Percentiles rank a stretch among this genome's conserved stretches.
These are phyloP conservation scores for Glaucopsyche alexis DNA, from an alignment of 2,888 invertebrate genomes.

Conservation along the genomic window DNA sequence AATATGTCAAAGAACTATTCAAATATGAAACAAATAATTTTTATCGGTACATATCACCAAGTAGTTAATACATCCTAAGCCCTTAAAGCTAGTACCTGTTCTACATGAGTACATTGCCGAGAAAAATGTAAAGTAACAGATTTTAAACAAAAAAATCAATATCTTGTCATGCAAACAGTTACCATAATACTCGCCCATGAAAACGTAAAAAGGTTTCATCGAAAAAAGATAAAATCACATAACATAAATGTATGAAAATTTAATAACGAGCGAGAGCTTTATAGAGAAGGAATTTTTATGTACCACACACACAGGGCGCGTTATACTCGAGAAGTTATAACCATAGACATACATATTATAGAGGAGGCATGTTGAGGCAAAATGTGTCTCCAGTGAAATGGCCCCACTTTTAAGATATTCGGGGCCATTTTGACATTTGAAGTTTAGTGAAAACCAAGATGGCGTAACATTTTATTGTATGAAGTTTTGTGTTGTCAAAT, in stretches of 20 bases:
- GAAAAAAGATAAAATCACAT: slow-evolving; percentile 29
- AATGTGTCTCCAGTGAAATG: too few relatives aligned
- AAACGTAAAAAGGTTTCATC: slow-evolving; percentile 20
- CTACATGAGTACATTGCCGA: neutral
- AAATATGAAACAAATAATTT: too few relatives aligned
- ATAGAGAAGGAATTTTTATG: slow-evolving; percentile 26
- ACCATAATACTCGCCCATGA: slow-evolving; percentile 21
- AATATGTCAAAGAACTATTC: too few relatives aligned
- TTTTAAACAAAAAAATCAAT: slow-evolving; percentile 10
- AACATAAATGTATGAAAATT: slow-evolving; percentile 29
- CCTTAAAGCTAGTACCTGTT: neutral
- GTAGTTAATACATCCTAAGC: neutral
- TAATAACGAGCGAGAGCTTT: slow-evolving; percentile 24
- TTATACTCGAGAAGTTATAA: neutral
- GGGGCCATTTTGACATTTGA: too few relatives aligned
- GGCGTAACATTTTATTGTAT: too few relatives aligned
- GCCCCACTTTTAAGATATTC: too few relatives aligned
- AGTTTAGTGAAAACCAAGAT: too few relatives aligned
- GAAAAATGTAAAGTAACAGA: neutral
- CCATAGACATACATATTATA: too few relatives aligned
- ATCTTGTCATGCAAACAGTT: slow-evolving; percentile 16
- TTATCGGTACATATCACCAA: too few relatives aligned
- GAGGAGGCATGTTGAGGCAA: too few relatives aligned
- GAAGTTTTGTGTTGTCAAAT: too few relatives aligned
- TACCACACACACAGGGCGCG: neutral